These are phyloP conservation scores for Amblyraja radiata DNA, from an alignment of 2,797 vertebrate genomes.

Conservation along the genomic window DNA sequence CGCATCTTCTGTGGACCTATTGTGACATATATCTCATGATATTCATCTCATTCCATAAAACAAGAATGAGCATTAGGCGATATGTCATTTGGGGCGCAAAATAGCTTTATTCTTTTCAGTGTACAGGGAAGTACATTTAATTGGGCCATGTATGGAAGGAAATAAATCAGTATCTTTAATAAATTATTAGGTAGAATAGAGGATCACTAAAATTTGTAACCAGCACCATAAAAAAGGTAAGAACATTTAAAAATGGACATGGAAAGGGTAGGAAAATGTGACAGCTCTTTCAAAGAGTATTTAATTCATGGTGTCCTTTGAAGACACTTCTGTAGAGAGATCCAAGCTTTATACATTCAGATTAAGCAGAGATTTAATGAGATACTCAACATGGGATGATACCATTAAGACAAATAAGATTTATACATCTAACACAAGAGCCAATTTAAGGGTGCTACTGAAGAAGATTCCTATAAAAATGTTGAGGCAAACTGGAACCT, in stretches of 20 bases:
- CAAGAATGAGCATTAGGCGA: not conserved
- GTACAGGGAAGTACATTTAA: too few relatives aligned
- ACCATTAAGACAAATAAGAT: not conserved
- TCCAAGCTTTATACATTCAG: too few relatives aligned
- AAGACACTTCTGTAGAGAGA: not conserved
- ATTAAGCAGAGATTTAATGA: too few relatives aligned
- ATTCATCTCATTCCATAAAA: not conserved
- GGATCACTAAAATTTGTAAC: too few relatives aligned
- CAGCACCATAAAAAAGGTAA: too few relatives aligned
- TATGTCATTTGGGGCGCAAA: not conserved
- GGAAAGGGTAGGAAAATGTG: not conserved
- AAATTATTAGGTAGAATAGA: too few relatives aligned
- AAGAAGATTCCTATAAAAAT: not conserved
- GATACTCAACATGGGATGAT: not conserved
- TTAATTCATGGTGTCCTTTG: too few relatives aligned
- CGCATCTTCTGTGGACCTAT: too few relatives aligned
- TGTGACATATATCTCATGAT: not conserved
- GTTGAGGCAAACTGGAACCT: not conserved
- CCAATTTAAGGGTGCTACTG: not conserved
- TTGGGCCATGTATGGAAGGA: too few relatives aligned
- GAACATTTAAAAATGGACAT: not conserved
- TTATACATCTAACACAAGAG: not conserved
- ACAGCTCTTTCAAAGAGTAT: not conserved
- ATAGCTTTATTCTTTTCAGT: not conserved
- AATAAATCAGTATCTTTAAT: too few relatives aligned